A percentile compares a stretch with the other conserved stretches of the same genome.
phyloP scores from a whole-genome alignment of 2,797 vertebrate species.

The Poecilia picta region DNA sequence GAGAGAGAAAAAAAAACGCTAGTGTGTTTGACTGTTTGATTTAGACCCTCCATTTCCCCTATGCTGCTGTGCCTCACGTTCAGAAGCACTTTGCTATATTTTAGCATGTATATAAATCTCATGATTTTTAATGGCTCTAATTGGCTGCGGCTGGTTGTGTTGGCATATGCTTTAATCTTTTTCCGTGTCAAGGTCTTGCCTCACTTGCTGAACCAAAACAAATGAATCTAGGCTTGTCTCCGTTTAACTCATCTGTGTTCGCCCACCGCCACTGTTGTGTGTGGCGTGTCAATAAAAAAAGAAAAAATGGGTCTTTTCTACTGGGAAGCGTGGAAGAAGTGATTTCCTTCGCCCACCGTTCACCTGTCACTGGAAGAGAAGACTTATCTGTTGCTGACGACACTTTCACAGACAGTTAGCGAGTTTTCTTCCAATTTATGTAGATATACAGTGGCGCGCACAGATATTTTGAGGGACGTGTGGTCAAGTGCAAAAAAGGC shows the following conservation, averaged over 20 bases:
- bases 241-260: conserved; percentile 46
- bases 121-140: conserved; percentile 71
- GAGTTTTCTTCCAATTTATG: not conserved
- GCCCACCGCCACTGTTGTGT: conserved; percentile 14
- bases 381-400: not conserved
- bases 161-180: conserved; percentile 67
- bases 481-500: no score
- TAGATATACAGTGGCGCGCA: not conserved
- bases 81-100: conserved; percentile 57
- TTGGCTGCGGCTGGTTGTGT: conserved; percentile 57
- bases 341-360: conserved; percentile 14
- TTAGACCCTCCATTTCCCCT: conserved; percentile 27
- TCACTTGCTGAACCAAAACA: conserved; percentile 63
- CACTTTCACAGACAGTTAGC: not conserved
- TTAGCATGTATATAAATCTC: conserved; percentile 66
- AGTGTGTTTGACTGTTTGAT: conserved; percentile 19
- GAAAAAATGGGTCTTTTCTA: conserved; percentile 17
- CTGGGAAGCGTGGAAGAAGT: conserved; percentile 19
- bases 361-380: conserved; percentile 1
- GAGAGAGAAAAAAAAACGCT: not conserved
- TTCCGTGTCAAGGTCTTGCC: conserved; percentile 58
- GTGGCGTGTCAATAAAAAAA: conserved; percentile 2
- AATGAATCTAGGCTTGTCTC: conserved; percentile 58
- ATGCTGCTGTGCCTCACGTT: conserved; percentile 42
- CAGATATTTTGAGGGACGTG: no score